Percentiles rank a stretch among this genome's conserved stretches.
phyloP scores from a whole-genome alignment of 2,797 vertebrate species.

The Novumbra hubbsi region DNA sequence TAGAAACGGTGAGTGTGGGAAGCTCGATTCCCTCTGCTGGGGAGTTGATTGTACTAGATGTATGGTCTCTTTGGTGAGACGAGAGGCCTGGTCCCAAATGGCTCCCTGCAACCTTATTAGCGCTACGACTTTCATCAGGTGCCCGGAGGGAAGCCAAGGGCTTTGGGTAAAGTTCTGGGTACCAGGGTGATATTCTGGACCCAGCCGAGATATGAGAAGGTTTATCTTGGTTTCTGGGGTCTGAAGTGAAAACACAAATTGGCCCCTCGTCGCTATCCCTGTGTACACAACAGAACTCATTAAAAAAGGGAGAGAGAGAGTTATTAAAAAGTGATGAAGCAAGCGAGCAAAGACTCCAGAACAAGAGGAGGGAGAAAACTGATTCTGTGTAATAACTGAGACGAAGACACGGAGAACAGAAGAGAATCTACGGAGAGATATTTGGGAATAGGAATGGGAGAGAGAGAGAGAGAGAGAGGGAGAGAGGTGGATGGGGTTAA shows the following conservation, averaged over 20 bases:
- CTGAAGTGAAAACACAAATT: constrained; percentile 76
- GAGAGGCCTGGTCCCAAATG: constrained; percentile 11
- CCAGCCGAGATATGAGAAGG: not conserved
- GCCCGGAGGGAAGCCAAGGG: too few relatives aligned
- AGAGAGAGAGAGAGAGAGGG: not conserved
- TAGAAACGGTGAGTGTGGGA: not conserved
- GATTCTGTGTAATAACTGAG: constrained; percentile 68
- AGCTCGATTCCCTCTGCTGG: not conserved
- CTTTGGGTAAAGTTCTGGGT: too few relatives aligned
- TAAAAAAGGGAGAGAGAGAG: constrained; percentile 65
- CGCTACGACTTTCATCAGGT: too few relatives aligned
- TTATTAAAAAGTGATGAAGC: constrained; percentile 78
- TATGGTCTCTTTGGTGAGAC: constrained; percentile 32
- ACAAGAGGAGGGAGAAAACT: constrained; percentile 47
- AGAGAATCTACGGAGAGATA: constrained; percentile 20
- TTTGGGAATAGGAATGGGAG: not conserved
- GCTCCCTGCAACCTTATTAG: too few relatives aligned
- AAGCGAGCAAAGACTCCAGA: constrained; percentile 60
- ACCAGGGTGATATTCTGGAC: not conserved
- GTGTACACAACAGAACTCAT: constrained; percentile 77
- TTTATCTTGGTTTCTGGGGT: constrained; percentile 51
- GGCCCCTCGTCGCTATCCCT: constrained; percentile 69
- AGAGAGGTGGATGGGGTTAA: not conserved
- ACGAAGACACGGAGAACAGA: constrained; percentile 31
- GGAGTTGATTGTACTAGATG: constrained; percentile 17